phyloP scores from a whole-genome alignment of 2,113 vertebrate genomes.

The Clarias macrocephalus region DNA sequence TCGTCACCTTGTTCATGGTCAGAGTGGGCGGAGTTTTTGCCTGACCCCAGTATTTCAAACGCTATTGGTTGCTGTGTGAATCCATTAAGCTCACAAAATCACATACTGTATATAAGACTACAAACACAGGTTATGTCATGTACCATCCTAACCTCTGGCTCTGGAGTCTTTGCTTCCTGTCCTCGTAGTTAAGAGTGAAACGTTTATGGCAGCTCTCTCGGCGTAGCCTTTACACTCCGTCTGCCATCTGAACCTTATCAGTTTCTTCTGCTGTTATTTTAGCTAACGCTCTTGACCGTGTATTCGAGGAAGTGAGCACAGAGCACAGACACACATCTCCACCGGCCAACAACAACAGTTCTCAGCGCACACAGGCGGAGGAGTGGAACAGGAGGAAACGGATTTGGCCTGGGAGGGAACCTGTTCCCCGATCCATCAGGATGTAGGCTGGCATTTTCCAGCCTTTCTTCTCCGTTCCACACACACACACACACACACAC shows the following conservation, averaged over 20 bases:
- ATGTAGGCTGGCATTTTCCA: conserved; percentile 14
- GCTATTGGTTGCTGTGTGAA: not conserved
- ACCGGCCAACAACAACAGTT: conserved; percentile 47
- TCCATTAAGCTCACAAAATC: not conserved
- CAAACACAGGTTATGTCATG: not conserved
- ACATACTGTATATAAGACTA: not conserved
- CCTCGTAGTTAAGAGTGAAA: not conserved
- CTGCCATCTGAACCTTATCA: conserved; percentile 23
- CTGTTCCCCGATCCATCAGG: conserved; percentile 2
- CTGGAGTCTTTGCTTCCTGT: not conserved
- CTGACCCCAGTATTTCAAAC: not conserved
- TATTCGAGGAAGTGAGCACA: conserved; percentile 39
- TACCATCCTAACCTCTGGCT: not conserved
- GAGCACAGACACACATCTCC: not conserved
- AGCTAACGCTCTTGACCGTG: conserved; percentile 10
- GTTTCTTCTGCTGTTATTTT: conserved; percentile 30
- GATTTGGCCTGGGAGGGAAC: not conserved
- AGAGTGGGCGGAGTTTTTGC: not conserved
- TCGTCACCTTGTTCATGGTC: not conserved
- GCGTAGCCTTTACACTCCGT: not conserved
- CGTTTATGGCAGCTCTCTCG: not conserved
- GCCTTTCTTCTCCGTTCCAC: not conserved
- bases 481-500: not conserved
- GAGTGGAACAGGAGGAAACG: conserved; percentile 6
- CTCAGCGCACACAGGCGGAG: not conserved